phyloP scores from a whole-genome alignment of 1,140 invertebrate species.

The Campoletis sonorensis region DNA sequence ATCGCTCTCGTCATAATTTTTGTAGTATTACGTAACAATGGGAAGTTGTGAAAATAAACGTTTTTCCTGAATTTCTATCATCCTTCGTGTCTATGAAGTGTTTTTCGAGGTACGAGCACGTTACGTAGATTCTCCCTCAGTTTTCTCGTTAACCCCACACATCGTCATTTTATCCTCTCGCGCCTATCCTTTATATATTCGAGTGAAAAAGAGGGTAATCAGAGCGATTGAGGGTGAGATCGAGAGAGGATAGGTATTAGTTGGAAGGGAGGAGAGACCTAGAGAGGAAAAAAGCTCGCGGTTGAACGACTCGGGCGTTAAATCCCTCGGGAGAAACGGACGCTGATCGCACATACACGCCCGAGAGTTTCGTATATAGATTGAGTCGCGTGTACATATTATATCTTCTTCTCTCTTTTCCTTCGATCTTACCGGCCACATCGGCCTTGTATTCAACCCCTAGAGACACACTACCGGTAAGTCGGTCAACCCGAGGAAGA shows the following conservation, averaged over 20 bases:
- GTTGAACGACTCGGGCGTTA: constrained; percentile 60
- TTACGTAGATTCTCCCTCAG: neutral
- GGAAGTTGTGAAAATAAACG: too few species aligned
- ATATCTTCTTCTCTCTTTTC: neutral
- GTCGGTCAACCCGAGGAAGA: constrained; percentile 63
- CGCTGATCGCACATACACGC: constrained; percentile 23
- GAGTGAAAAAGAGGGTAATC: constrained; percentile 25
- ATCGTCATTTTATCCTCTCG: constrained; percentile 24
- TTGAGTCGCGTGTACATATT: neutral
- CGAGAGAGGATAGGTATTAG: constrained; percentile 44
- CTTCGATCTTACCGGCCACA: constrained; percentile 6
- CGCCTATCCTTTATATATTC: constrained; percentile 25
- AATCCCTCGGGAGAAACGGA: constrained; percentile 61
- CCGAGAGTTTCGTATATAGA: neutral
- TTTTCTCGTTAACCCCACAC: neutral
- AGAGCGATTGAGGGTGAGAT: constrained; percentile 33
- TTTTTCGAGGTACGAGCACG: neutral
- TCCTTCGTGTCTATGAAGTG: neutral
- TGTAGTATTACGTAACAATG: neutral
- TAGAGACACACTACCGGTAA: constrained; percentile 57
- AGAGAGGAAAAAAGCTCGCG: constrained; percentile 34
- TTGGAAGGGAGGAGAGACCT: constrained; percentile 18
- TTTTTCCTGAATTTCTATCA: too few species aligned
- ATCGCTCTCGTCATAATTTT: neutral
- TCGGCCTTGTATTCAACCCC: constrained; percentile 50